Conservation (phyloP, 92 coral and sea anemone genomes). For the Epizoanthus illoricatus region DNA sequence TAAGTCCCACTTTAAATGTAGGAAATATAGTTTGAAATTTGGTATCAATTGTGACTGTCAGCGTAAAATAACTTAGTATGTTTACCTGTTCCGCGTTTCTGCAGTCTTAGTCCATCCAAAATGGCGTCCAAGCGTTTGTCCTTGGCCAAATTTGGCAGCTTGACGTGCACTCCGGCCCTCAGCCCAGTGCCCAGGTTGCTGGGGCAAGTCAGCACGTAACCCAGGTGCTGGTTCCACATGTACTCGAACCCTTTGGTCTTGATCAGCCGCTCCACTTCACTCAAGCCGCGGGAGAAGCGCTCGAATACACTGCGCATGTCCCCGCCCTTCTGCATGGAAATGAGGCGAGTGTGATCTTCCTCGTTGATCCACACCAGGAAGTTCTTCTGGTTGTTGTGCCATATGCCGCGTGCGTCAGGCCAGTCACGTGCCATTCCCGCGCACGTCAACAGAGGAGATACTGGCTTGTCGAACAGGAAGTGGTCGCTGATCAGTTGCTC, state of each 20-base stretch:
- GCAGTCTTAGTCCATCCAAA: slow-evolving; percentile 77
- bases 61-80: too few relatives aligned
- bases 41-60: background rate
- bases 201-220: slow-evolving; percentile 94
- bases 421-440: slow-evolving; percentile 99
- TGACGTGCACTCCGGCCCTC: slow-evolving; percentile 98
- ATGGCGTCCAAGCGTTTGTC: slow-evolving; percentile 79
- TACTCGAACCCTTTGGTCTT: slow-evolving; percentile 85
- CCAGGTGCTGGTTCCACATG: slow-evolving; percentile 98
- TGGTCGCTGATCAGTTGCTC: slow-evolving; percentile 91
- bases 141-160: slow-evolving; percentile 86
- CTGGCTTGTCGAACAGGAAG: slow-evolving; percentile 98
- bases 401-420: slow-evolving; percentile 99
- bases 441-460: slow-evolving; percentile 98
- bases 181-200: slow-evolving; percentile 97
- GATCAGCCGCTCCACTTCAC: slow-evolving; percentile 94
- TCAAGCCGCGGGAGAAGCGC: slow-evolving; percentile 89
- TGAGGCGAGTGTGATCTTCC: slow-evolving; percentile 97
- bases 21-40: background rate
- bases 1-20: too few relatives aligned
- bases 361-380: slow-evolving; percentile 97
- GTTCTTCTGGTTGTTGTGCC: slow-evolving; percentile 93
- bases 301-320: slow-evolving; percentile 92
- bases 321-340: slow-evolving; percentile 97
- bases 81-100: slow-evolving; percentile 94